These are phyloP conservation scores for Pollicipes pollicipes DNA, from an alignment of 1,140 invertebrate species.

Conservation along the genomic window DNA sequence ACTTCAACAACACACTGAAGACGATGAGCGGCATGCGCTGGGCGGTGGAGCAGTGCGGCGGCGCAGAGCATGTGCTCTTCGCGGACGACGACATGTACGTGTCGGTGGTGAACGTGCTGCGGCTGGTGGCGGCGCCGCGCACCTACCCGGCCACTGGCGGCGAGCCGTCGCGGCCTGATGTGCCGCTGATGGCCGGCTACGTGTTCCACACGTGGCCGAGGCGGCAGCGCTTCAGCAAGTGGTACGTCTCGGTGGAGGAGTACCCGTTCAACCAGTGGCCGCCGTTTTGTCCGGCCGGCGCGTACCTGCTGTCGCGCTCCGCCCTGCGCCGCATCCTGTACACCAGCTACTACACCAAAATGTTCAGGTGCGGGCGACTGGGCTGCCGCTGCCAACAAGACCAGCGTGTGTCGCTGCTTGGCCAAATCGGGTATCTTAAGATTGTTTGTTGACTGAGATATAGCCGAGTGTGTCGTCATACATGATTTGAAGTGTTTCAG, in stretches of 20 bases:
- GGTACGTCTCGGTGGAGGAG: slow-evolving; percentile 62
- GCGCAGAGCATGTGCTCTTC: slow-evolving; percentile 23
- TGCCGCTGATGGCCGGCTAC: slow-evolving; percentile 19
- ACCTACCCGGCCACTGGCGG: slow-evolving; percentile 2
- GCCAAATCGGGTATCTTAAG: too few relatives aligned
- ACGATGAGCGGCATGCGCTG: slow-evolving; percentile 24
- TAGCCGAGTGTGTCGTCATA: too few relatives aligned
- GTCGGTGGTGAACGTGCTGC: slow-evolving; percentile 23
- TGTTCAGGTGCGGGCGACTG: slow-evolving; percentile 37
- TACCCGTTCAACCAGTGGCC: slow-evolving; percentile 74
- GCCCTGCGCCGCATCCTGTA: slow-evolving; percentile 51
- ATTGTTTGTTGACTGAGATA: too few relatives aligned
- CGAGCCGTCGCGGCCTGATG: neutral
- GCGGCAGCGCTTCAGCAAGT: slow-evolving; percentile 60
- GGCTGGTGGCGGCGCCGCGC: slow-evolving; percentile 18
- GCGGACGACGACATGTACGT: slow-evolving; percentile 27
- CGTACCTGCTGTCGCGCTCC: slow-evolving; percentile 55
- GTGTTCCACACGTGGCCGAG: slow-evolving; percentile 42
- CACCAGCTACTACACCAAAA: slow-evolving; percentile 54
- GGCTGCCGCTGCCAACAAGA: too few relatives aligned
- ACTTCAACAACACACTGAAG: slow-evolving; percentile 28
- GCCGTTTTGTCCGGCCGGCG: slow-evolving; percentile 69
- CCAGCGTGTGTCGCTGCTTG: too few relatives aligned
- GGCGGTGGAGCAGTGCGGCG: slow-evolving; percentile 21
- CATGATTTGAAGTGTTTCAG: too few relatives aligned